Conservation (phyloP, 2,888 invertebrate species). For the Lagria hirta region DNA sequence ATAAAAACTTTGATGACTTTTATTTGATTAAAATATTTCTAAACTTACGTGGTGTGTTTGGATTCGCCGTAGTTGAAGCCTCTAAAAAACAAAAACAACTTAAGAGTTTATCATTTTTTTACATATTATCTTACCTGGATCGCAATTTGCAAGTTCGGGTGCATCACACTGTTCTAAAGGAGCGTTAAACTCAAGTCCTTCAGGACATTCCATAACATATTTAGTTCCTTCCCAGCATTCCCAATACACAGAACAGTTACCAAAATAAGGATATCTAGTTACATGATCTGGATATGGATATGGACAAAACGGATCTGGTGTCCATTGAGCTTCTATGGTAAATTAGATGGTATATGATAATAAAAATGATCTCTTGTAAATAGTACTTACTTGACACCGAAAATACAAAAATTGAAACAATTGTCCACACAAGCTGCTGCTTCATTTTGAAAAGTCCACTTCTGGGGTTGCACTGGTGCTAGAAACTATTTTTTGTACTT, state of each 20-base stretch:
- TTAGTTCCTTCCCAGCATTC: constrained; percentile 16
- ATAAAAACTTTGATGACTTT: neutral
- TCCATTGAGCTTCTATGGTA: constrained; percentile 11
- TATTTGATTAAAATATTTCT: neutral
- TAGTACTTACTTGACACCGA: no score
- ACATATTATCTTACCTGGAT: constrained; percentile 5
- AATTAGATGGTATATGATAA: neutral
- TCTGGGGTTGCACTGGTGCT: no score
- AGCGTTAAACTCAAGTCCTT: constrained; percentile 12
- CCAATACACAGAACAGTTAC: constrained; percentile 15
- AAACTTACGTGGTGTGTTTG: constrained; percentile 10
- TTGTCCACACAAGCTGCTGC: no score
- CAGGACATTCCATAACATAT: constrained; percentile 12
- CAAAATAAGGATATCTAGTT: constrained; percentile 9
- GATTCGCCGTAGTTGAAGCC: constrained; percentile 6
- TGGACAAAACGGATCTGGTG: constrained; percentile 22
- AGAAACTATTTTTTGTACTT: no score
- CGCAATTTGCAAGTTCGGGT: constrained; percentile 10
- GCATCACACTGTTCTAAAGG: constrained; percentile 8
- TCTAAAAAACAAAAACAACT: neutral
- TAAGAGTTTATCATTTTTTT: neutral
- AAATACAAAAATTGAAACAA: no score
- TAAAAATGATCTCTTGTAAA: no score
- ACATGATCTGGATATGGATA: constrained; percentile 17
- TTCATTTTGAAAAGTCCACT: no score